These are phyloP conservation scores for Clytia hemisphaerica DNA, from an alignment of 30 jellyfish, hydroid and myxozoan species.

Conservation along the genomic window DNA sequence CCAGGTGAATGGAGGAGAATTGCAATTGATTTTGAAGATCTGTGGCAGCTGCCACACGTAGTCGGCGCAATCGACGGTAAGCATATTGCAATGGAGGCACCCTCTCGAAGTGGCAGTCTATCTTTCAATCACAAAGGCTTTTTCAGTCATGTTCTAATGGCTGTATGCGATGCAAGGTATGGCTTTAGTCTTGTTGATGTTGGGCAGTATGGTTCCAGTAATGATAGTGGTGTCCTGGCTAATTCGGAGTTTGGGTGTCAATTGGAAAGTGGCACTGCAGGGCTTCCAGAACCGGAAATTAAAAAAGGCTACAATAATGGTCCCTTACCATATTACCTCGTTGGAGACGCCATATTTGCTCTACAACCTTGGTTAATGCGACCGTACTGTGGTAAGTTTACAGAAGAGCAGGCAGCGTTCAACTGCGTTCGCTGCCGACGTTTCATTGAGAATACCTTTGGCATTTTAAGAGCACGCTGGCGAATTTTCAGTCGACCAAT, in stretches of 20 bases:
- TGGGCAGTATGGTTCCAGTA: not conserved
- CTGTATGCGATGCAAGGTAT: conserved; percentile 5
- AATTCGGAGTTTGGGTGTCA: too few relatives aligned
- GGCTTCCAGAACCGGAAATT: conserved; percentile 15
- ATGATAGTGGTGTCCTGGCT: conserved; percentile 3
- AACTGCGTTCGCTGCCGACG: conserved; percentile 34
- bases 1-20: not conserved
- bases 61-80: conserved; percentile 7
- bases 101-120: too few relatives aligned
- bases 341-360: conserved; percentile 46
- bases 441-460: conserved; percentile 28
- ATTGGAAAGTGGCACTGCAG: conserved; percentile 2
- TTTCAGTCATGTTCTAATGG: not conserved
- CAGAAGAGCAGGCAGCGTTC: conserved; percentile 24
- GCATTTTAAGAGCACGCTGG: conserved; percentile 34
- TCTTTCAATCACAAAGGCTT: not conserved
- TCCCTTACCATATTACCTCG: conserved; percentile 30
- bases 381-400: conserved; percentile 35
- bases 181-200: not conserved
- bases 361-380: conserved; percentile 38
- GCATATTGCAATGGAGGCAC: conserved; percentile 5
- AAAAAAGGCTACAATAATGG: conserved; percentile 12
- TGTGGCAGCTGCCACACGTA: conserved; percentile 8
- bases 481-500: conserved; percentile 36
- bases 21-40: not conserved